These are phyloP conservation scores for Baryphthengus martii DNA, from an alignment of 2,113 vertebrate genomes.

Conservation along the genomic window DNA sequence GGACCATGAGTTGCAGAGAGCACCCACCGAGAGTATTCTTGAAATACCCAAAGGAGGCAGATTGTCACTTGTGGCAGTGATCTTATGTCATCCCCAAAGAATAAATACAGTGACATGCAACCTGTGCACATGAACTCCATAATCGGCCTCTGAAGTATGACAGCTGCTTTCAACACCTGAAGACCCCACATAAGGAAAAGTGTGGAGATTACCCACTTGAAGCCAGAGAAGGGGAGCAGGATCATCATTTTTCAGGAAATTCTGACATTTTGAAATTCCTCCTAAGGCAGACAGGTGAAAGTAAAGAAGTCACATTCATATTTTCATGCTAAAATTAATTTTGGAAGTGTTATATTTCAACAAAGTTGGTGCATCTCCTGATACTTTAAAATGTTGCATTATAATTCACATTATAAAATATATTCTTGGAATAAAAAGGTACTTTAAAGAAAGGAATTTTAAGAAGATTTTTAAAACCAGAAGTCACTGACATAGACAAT, in stretches of 20 bases:
- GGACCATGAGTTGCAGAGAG: background rate
- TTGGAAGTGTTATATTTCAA: background rate
- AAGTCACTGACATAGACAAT: background rate
- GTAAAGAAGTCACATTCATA: background rate
- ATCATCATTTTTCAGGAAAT: background rate
- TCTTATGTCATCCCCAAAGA: background rate
- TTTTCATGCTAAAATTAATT: background rate
- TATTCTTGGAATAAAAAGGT: background rate
- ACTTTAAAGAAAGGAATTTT: background rate
- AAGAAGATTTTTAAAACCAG: background rate
- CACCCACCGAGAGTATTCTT: background rate
- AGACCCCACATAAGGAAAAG: background rate
- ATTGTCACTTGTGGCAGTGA: fast-evolving
- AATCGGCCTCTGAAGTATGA: fast-evolving
- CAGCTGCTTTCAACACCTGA: background rate
- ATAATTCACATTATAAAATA: background rate
- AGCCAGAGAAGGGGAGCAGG: background rate
- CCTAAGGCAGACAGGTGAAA: background rate
- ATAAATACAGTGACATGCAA: fast-evolving
- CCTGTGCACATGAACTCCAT: background rate
- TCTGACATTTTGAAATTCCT: background rate
- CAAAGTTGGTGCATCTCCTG: background rate
- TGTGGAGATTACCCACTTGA: background rate
- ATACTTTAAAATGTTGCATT: background rate
- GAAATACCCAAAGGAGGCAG: background rate